Conservation (phyloP, 2,888 invertebrate species). For the Campoletis raptor region DNA sequence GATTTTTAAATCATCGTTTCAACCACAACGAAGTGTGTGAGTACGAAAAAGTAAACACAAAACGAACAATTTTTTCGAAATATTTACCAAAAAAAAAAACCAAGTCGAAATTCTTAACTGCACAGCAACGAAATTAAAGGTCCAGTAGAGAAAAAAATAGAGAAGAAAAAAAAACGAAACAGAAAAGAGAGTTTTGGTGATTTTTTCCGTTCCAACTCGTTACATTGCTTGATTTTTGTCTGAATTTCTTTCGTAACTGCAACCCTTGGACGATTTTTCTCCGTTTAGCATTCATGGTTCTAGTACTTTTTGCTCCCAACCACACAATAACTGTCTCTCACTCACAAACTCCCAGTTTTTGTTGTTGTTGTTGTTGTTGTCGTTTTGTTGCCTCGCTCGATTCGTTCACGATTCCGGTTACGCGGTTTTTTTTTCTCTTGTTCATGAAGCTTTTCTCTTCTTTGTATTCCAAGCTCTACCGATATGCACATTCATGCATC, state of each 20-base stretch:
- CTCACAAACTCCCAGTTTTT: constrained; percentile 44
- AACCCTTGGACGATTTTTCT: constrained; percentile 26
- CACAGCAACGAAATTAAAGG: background rate
- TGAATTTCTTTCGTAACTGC: constrained; percentile 38
- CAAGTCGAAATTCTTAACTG: background rate
- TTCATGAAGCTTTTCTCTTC: constrained; percentile 44
- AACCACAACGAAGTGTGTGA: background rate
- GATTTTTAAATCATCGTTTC: constrained; percentile 65
- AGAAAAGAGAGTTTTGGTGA: background rate
- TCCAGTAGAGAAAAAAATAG: background rate
- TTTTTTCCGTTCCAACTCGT: background rate
- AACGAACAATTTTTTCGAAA: background rate
- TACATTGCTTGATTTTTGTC: constrained; percentile 22
- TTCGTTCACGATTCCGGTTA: constrained; percentile 44
- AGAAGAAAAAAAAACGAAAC: background rate
- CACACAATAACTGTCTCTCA: constrained; percentile 54
- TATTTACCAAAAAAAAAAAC: background rate
- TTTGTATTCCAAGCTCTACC: constrained; percentile 40
- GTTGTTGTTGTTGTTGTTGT: constrained; percentile 33
- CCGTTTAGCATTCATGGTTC: constrained; percentile 13
- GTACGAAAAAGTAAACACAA: background rate
- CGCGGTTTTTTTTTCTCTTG: constrained; percentile 64
- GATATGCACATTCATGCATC: constrained; percentile 48
- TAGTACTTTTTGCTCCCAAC: constrained; percentile 34
- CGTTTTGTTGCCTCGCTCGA: constrained; percentile 28